Evolutionary conservation across 2,888 invertebrate genomes (phyloP).

Genomic region (Cataglyphis livida): DNA sequence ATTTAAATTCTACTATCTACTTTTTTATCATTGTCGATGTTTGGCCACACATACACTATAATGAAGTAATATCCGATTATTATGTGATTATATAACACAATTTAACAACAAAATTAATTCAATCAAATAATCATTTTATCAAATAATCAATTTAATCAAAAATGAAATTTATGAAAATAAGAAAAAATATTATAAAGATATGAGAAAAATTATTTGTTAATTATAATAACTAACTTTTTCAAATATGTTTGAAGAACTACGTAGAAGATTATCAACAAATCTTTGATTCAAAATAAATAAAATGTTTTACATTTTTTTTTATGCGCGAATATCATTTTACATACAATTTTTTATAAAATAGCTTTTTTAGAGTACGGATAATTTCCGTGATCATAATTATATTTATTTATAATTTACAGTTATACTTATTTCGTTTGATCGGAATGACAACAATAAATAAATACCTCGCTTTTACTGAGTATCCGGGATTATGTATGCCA

Average conservation of each 20-base stretch:
- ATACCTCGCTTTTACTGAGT: slow-evolving; percentile 32
- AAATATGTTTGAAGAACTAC: background rate
- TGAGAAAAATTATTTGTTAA: background rate
- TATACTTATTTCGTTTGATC: slow-evolving; percentile 2
- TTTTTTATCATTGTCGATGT: background rate
- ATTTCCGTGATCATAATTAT: background rate
- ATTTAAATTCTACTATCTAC: background rate
- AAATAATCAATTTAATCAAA: no score
- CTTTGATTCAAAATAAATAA: background rate
- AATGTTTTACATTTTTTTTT: background rate
- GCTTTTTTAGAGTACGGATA: no score
- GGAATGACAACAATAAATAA: slow-evolving; percentile 6
- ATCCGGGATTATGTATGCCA: slow-evolving; percentile 39
- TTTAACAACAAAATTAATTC: no score
- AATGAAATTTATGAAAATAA: background rate
- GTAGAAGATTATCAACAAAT: background rate
- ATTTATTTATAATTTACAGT: background rate
- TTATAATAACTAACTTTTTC: background rate
- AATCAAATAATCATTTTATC: no score
- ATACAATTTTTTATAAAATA: background rate
- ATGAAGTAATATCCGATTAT: background rate
- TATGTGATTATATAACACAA: background rate
- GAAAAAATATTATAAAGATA: background rate
- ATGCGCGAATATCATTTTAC: background rate
- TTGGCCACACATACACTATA: background rate